These are phyloP conservation scores for Promerops cafer DNA, from an alignment of 2,113 vertebrate genomes.

Conservation along the genomic window DNA sequence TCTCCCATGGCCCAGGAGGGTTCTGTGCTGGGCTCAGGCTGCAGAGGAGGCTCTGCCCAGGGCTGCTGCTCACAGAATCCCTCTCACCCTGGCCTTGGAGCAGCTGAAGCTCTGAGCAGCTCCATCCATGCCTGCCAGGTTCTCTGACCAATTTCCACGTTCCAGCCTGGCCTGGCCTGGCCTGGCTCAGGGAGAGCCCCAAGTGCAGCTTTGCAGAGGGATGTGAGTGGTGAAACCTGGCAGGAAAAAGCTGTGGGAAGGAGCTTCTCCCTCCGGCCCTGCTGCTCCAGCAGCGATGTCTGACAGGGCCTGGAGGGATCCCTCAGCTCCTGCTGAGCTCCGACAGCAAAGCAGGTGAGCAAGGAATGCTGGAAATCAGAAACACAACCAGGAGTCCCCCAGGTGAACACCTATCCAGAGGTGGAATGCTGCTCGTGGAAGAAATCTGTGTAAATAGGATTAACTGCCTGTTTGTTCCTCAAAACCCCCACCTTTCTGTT, in stretches of 20 bases:
- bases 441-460: neutral
- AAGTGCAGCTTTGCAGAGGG: neutral
- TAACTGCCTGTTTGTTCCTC: neutral
- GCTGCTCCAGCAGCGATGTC: neutral
- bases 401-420: neutral
- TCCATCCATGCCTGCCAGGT: neutral
- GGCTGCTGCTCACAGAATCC: neutral
- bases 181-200: neutral
- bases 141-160: fast-evolving
- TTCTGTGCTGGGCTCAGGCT: neutral
- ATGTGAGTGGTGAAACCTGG: neutral
- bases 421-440: neutral
- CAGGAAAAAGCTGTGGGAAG: neutral
- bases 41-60: neutral
- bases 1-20: neutral
- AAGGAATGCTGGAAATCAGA: neutral
- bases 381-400: neutral
- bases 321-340: neutral
- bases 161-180: neutral
- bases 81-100: neutral
- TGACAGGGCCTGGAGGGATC: neutral
- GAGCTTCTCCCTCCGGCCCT: neutral
- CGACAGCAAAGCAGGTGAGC: neutral
- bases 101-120: neutral
- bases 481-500: neutral